These are phyloP conservation scores for Pristionchus japonicus DNA, from an alignment of 2,888 invertebrate genomes.

Conservation along the genomic window DNA sequence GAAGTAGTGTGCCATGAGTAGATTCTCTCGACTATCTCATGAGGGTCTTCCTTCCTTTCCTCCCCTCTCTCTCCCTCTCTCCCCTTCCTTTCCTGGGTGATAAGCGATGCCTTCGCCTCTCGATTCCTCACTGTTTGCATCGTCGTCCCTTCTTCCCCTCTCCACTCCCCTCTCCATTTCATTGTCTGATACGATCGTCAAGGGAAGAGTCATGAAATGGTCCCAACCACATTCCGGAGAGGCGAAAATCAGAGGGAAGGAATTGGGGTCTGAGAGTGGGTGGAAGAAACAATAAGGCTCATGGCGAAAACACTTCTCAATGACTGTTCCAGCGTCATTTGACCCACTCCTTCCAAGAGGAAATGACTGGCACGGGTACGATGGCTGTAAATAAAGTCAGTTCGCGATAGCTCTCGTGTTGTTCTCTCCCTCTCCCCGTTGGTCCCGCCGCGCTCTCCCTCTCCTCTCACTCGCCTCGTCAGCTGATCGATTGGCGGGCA, in stretches of 20 bases:
- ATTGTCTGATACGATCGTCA: slow-evolving; percentile 33
- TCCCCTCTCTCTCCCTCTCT: not conserved
- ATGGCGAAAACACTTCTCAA: not conserved
- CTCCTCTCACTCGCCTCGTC: not conserved
- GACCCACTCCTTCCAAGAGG: not conserved
- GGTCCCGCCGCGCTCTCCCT: slow-evolving; percentile 6
- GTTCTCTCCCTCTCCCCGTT: not conserved
- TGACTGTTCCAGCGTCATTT: not conserved
- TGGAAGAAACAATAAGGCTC: not conserved
- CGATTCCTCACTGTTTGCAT: slow-evolving; percentile 33
- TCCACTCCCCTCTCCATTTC: slow-evolving; percentile 22
- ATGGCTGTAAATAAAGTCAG: not conserved
- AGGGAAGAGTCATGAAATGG: slow-evolving; percentile 18
- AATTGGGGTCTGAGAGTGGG: not conserved
- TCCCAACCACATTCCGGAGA: not conserved
- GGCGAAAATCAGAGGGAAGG: not conserved
- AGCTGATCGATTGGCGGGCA: slow-evolving; percentile 22
- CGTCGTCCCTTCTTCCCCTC: not conserved
- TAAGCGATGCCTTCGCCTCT: slow-evolving; percentile 44
- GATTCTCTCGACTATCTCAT: slow-evolving; percentile 25
- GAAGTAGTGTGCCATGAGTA: slow-evolving; percentile 18
- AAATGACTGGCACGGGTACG: not conserved
- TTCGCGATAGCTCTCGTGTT: not conserved
- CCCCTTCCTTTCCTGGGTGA: not conserved
- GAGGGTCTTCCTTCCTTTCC: slow-evolving; percentile 16